A percentile compares a stretch with the other conserved stretches of the same genome.
Evolutionary conservation across 2,888 invertebrate genomes (phyloP).

Genomic region (Yponomeuta plumbellus): DNA sequence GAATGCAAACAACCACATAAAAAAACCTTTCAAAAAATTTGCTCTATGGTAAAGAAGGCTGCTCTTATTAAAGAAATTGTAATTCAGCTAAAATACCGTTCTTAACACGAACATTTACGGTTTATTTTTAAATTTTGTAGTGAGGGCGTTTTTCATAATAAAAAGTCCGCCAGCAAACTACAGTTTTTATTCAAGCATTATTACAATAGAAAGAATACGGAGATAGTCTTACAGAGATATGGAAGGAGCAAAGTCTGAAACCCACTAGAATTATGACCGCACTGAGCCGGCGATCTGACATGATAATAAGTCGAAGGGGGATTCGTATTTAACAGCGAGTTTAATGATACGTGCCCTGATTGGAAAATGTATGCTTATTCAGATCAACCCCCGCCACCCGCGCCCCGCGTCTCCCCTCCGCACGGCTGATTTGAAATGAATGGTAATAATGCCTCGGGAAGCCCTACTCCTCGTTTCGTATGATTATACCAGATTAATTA

Average conservation of each 20-base stretch:
- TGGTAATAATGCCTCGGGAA: constrained; percentile 73
- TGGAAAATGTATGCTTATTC: constrained; percentile 77
- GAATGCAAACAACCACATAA: constrained; percentile 61
- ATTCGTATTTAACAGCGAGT: constrained; percentile 76
- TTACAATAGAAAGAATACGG: too few species aligned
- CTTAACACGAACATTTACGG: too few species aligned
- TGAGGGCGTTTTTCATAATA: too few species aligned
- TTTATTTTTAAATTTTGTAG: constrained; percentile 9
- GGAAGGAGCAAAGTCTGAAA: background rate
- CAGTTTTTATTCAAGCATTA: too few species aligned
- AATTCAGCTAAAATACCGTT: too few species aligned
- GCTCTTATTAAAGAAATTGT: background rate
- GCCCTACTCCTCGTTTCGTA: constrained; percentile 74
- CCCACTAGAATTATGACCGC: constrained; percentile 15
- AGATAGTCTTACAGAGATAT: background rate
- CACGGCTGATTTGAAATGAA: constrained; percentile 75
- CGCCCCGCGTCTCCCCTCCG: constrained; percentile 43
- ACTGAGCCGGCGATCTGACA: constrained; percentile 51
- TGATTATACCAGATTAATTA: constrained; percentile 77
- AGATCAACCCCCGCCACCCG: constrained; percentile 56
- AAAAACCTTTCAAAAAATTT: constrained; percentile 28
- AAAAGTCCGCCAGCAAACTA: too few species aligned
- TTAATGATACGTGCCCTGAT: constrained; percentile 76
- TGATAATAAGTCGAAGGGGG: constrained; percentile 72
- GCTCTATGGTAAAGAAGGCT: background rate